Base-by-base conservation (phyloP, 1,140 invertebrate species). In the Tribolium castaneum region DNA sequence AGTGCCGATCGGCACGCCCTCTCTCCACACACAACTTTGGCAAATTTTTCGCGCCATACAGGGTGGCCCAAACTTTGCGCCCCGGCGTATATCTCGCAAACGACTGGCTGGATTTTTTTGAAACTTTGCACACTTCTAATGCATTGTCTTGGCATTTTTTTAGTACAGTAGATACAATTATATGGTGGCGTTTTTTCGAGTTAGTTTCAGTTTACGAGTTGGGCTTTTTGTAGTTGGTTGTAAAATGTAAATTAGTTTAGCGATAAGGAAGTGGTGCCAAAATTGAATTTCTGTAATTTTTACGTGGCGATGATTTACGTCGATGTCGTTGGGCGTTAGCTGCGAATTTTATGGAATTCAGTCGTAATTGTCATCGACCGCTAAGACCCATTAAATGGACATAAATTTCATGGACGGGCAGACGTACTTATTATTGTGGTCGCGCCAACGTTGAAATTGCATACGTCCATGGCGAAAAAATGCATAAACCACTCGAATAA, bases 351-450 rank as follows among this genome's bases (percentile, higher is more conserved):
- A 30, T 30, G 22, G 56, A 62, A 62, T 62, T 30, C 34, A 30
- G 19, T 62, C 22, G 56, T 62, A 62, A 62, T 62, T 62, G 56
- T 62, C 56, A 62, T 62, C 56, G 56, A 34, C 56, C 56, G 34
- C 56, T 30, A 62, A 34, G 56, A 34, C 19, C 14, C 56, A 62
- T 62, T 62, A 62, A 62, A 19, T 34, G 56, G 56, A 10, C 56
- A 34, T 62, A 62, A 62, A 62, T 62, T 30, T 62, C 14, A 22
- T n/a, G n/a, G 56, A 62, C 56, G 16, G 56, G 34, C 56, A 62
- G 56, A 62, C 56, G 34, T 34, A 30, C 56, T 45, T 45, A 45
- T 45, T 45, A 45, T 45, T 45, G 39, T 45, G 39, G 39, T 14
- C 56, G 19, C 56, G 16, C 34, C 16, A 34, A 10, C 56, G 56